Conservation (phyloP, 2,888 invertebrate genomes). For the Lobophora halterata region DNA sequence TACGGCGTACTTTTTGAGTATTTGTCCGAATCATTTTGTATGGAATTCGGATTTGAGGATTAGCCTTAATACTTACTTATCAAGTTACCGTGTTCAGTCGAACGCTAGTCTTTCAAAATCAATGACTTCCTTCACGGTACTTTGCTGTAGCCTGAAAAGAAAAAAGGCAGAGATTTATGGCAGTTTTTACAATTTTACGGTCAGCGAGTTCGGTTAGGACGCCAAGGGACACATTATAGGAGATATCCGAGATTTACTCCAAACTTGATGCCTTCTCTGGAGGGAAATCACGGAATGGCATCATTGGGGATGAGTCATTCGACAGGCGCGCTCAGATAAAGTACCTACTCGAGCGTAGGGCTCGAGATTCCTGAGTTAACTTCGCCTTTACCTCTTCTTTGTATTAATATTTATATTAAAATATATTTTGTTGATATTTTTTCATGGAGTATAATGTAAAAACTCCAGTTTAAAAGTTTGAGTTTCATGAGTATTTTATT, state of each 20-base stretch:
- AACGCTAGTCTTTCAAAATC: constrained; percentile 22
- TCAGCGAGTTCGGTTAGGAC: constrained; percentile 66
- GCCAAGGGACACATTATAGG: constrained; percentile 71
- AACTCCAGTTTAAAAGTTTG: no score
- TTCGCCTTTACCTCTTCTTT: no score
- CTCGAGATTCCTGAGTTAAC: no score
- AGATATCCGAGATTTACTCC: constrained; percentile 76
- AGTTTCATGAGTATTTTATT: no score
- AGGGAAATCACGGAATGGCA: constrained; percentile 71
- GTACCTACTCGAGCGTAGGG: no score
- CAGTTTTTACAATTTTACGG: constrained; percentile 80
- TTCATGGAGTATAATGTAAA: no score
- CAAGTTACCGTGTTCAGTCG: constrained; percentile 9
- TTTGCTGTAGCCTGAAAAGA: constrained; percentile 38
- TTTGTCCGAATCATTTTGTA: no score
- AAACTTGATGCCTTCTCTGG: constrained; percentile 71
- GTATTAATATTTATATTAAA: no score
- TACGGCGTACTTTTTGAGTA: no score
- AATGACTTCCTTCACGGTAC: constrained; percentile 27
- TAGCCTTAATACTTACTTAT: constrained; percentile 12
- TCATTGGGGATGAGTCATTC: constrained; percentile 59
- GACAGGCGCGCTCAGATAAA: constrained; percentile 44
- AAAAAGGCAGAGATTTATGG: constrained; percentile 69
- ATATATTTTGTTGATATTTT: no score
- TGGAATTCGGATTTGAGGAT: no score